A percentile compares a stretch with the other conserved stretches of the same genome.
These are phyloP conservation scores for Ceraclea dissimilis DNA, from an alignment of 2,888 invertebrate genomes.

Conservation along the genomic window DNA sequence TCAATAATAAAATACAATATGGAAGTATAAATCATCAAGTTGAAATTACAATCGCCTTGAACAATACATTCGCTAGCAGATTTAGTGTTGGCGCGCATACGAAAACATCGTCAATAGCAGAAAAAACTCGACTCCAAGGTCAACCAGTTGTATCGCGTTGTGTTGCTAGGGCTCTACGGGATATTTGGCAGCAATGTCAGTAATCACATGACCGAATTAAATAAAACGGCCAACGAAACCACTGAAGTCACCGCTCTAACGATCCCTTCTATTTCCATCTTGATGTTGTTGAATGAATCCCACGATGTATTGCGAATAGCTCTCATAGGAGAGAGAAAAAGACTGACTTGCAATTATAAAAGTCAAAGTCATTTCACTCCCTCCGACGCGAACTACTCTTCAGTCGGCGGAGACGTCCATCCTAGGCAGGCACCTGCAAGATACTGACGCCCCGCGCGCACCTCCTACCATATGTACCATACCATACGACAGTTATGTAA, in stretches of 20 bases:
- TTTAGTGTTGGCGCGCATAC: conserved; percentile 5
- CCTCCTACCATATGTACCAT: neutral
- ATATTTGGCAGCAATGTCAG: conserved; percentile 11
- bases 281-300: neutral
- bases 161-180: conserved; percentile 5
- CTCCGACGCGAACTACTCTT: conserved; percentile 19
- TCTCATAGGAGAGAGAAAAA: conserved; percentile 74
- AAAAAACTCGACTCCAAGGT: conserved; percentile 10
- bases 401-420: neutral
- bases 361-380: conserved; percentile 21
- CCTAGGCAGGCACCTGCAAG: neutral
- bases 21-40: neutral
- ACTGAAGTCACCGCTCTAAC: conserved; percentile 8
- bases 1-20: neutral
- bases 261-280: neutral
- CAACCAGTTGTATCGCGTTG: conserved; percentile 6
- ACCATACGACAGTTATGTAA: conserved; percentile 8
- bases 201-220: conserved; percentile 8
- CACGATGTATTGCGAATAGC: conserved; percentile 41
- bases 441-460: neutral
- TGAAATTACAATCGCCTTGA: neutral
- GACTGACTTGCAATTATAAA: conserved; percentile 51
- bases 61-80: neutral
- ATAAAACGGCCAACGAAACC: conserved; percentile 7
- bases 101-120: conserved; percentile 5